A percentile compares a stretch with the other conserved stretches of the same genome.
phyloP scores from a whole-genome alignment of 1,140 invertebrate species.

The Physella acuta region DNA sequence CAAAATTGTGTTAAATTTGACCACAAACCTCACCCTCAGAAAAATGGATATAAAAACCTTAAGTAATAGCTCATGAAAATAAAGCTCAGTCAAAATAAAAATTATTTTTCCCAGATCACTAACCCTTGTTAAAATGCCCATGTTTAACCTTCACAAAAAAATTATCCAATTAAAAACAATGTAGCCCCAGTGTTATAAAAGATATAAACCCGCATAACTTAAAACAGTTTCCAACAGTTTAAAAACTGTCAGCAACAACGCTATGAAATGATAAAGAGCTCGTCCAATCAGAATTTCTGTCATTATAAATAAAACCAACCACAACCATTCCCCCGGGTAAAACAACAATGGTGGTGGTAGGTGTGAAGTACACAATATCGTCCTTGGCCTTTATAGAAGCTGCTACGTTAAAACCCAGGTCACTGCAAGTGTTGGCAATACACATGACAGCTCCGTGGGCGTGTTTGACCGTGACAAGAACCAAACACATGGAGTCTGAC shows the following conservation, averaged over 20 bases:
- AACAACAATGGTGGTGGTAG: not conserved
- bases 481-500: conserved; percentile 29
- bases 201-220: too few relatives aligned
- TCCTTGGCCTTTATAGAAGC: not conserved
- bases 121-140: too few relatives aligned
- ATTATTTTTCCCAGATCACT: too few relatives aligned
- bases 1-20: too few relatives aligned
- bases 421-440: conserved; percentile 31
- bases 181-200: too few relatives aligned
- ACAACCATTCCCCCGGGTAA: conserved; percentile 8
- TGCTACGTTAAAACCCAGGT: conserved; percentile 8
- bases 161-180: not conserved
- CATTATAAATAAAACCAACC: not conserved
- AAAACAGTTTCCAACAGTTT: not conserved
- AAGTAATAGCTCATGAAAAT: too few relatives aligned
- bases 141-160: not conserved
- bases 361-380: not conserved
- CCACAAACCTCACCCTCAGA: too few relatives aligned
- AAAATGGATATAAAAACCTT: too few relatives aligned
- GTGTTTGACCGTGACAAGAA: conserved; percentile 27
- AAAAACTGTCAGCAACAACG: too few relatives aligned
- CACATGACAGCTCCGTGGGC: conserved; percentile 30
- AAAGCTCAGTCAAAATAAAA: too few relatives aligned
- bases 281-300: not conserved
- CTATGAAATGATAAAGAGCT: not conserved